These are phyloP conservation scores for Metopia argyrocephala DNA, from an alignment of 2,888 invertebrate genomes.

Conservation along the genomic window DNA sequence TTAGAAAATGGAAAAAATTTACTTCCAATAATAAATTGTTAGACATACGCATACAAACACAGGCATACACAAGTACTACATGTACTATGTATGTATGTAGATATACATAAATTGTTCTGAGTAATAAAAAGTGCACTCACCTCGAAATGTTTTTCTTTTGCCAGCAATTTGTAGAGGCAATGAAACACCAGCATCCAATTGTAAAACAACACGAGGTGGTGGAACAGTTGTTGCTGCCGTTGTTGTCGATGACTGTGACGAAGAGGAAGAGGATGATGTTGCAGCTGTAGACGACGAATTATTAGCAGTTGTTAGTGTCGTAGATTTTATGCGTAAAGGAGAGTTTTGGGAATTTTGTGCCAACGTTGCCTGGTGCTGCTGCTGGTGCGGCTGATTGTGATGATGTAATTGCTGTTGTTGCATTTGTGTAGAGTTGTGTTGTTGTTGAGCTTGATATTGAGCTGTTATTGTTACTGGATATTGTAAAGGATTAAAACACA, in stretches of 20 bases:
- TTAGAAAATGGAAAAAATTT: no score
- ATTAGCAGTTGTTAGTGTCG: slow-evolving; percentile 33
- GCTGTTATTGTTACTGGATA: slow-evolving; percentile 46
- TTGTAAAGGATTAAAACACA: slow-evolving; percentile 41
- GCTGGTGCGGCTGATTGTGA: slow-evolving; percentile 40
- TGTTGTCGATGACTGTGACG: slow-evolving; percentile 12
- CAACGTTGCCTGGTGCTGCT: slow-evolving; percentile 54
- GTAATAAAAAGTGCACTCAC: slow-evolving; percentile 79
- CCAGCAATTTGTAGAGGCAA: slow-evolving; percentile 87
- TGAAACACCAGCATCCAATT: slow-evolving; percentile 86
- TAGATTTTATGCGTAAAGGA: slow-evolving; percentile 60
- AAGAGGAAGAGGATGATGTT: slow-evolving; percentile 29
- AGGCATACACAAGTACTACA: no score
- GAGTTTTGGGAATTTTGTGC: slow-evolving; percentile 63
- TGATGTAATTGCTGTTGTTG: slow-evolving; percentile 55
- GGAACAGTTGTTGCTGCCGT: slow-evolving; percentile 21
- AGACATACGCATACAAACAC: no score
- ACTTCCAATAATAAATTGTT: no score
- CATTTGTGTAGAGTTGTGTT: no score
- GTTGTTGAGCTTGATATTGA: slow-evolving; percentile 42
- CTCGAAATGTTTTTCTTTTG: slow-evolving; percentile 86
- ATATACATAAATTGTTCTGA: slow-evolving; percentile 6
- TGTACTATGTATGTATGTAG: no score
- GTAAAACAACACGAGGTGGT: slow-evolving; percentile 83
- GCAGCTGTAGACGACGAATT: slow-evolving; percentile 1